Base-by-base conservation (phyloP, 2,888 invertebrate species). In the Piscicola geometra region DNA sequence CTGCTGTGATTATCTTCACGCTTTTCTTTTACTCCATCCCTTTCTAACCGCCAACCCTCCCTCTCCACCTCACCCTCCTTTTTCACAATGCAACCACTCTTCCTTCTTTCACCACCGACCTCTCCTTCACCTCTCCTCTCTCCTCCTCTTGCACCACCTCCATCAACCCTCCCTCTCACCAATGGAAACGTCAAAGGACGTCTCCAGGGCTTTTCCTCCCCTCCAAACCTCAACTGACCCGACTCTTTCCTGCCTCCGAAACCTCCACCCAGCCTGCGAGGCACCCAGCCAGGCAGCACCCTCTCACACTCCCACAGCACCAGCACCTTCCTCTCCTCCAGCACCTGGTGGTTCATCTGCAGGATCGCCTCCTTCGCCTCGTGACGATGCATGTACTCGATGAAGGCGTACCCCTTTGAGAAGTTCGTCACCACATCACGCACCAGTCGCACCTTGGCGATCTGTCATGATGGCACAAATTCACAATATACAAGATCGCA, bases 201-300 rank as follows among this genome's bases (percentile, higher is more conserved):
- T 71, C 82, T 89, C 83, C 92, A 93, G 0, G 92, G 92, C 81
- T 92, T 87, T 75, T 91, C 91, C 80, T 89, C 88, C 68, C 94
- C 91, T 0, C 94, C 94, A 87, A 94, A 94, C 77, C 94, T 86
- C 64, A 94, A 86, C 83, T 94, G 94, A 0, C 94, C 94, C 0
- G 93, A 91, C 84, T 92, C 92, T 82, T 91, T 93, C 79, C 88
- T 89, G 0, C 94, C 94, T 1, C 93, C 93, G 82, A 93, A 91
- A 21, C 94, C 94, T 25, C 94, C 94, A 1, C 94, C 94, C 5
- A 93, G 86, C 78, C 94, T 86, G 78, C 94, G 88, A 1, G 94
- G 94, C 82, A 90, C 89, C 94, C 94, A 94, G 0, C 92, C 92
- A 71, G 81, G 80, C 72, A 85, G 70, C n/a, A 86, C 86, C 78